Percentiles rank a stretch among this genome's conserved stretches.
These are phyloP conservation scores for Chelon labrosus DNA, from an alignment of 2,797 vertebrate genomes.

Conservation along the genomic window DNA sequence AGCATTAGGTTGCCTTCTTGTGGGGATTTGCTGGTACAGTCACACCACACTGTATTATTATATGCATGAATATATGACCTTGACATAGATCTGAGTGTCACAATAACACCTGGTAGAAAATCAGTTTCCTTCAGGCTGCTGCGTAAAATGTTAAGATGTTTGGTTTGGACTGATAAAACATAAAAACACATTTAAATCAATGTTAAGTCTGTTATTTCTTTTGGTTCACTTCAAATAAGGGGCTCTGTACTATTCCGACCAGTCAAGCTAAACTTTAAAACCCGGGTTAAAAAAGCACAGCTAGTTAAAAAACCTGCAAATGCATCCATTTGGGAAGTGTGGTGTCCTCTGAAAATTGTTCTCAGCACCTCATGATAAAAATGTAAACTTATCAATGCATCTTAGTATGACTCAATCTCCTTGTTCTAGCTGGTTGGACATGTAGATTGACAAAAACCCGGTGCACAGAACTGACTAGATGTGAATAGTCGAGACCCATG, in stretches of 20 bases:
- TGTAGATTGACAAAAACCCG: constrained; percentile 52
- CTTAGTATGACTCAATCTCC: constrained; percentile 22
- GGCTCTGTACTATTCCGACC: not conserved
- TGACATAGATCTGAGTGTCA: constrained; percentile 16
- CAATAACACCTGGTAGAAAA: constrained; percentile 22
- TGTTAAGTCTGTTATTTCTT: not conserved
- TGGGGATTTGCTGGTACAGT: constrained; percentile 23
- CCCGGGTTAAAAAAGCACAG: constrained; percentile 7
- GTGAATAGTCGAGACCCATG: constrained; percentile 28
- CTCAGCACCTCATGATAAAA: constrained; percentile 36
- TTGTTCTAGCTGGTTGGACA: constrained; percentile 46
- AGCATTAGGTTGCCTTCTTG: constrained; percentile 30
- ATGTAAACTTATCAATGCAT: constrained; percentile 27
- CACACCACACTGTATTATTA: constrained; percentile 13
- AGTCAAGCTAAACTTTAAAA: not conserved
- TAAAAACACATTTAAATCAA: constrained; percentile 58
- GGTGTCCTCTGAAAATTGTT: constrained; percentile 51
- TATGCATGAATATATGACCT: constrained; percentile 29
- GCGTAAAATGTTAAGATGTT: constrained; percentile 19
- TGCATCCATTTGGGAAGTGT: constrained; percentile 51
- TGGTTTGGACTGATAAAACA: constrained; percentile 40
- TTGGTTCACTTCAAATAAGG: not conserved
- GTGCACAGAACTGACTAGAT: constrained; percentile 29
- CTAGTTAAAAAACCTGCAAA: constrained; percentile 5
- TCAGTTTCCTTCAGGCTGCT: constrained; percentile 17